phyloP scores from a whole-genome alignment of 2,888 invertebrate species.

The Cordilura impudica region DNA sequence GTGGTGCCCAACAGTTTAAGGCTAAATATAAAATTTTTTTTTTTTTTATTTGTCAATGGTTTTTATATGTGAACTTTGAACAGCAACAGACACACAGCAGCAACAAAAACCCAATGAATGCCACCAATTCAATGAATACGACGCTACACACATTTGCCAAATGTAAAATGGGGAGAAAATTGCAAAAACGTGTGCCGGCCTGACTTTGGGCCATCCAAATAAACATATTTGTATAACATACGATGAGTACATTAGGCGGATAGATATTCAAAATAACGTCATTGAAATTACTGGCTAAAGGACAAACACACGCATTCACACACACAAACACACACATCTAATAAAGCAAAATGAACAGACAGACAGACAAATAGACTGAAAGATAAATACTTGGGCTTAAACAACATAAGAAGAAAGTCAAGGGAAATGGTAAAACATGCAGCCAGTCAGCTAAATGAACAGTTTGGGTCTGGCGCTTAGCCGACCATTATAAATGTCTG shows the following conservation, averaged over 20 bases:
- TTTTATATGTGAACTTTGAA: background rate
- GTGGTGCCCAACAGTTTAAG: constrained; percentile 34
- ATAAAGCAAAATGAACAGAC: background rate
- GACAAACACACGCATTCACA: background rate
- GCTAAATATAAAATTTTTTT: constrained; percentile 8
- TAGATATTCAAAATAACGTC: background rate
- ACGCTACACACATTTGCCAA: background rate
- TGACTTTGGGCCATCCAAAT: constrained; percentile 13
- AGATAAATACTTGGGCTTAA: background rate
- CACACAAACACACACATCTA: background rate
- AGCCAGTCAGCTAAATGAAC: background rate
- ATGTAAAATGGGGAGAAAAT: constrained; percentile 4
- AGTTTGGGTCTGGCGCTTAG: constrained; percentile 47
- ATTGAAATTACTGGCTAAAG: background rate
- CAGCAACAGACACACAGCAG: background rate
- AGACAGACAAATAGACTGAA: background rate
- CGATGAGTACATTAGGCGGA: too few species aligned
- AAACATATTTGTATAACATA: background rate
- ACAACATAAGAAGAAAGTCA: background rate
- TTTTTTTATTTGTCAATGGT: constrained; percentile 15
- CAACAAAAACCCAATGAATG: constrained; percentile 18
- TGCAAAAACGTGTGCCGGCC: constrained; percentile 18
- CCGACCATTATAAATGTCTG: constrained; percentile 48
- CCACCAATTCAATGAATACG: background rate
- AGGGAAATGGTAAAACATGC: background rate